These are phyloP conservation scores for Nasonia giraulti DNA, from an alignment of 1,140 invertebrate genomes.

Conservation along the genomic window DNA sequence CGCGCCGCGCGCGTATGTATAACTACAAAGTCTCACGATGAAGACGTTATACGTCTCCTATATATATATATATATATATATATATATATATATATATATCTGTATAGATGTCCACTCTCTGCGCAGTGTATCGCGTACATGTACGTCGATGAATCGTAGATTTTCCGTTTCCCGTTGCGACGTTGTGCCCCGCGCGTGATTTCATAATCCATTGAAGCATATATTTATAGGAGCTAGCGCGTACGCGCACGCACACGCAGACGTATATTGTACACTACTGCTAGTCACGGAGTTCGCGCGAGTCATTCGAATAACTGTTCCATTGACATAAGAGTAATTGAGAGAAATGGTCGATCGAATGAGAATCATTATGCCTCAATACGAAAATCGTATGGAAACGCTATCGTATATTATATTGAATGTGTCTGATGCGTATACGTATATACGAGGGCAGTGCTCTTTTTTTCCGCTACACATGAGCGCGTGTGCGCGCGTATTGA, in stretches of 20 bases:
- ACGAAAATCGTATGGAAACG: constrained; percentile 5
- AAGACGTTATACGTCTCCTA: too few species aligned
- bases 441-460: neutral
- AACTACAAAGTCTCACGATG: too few species aligned
- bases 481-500: neutral
- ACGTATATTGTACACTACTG: neutral
- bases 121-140: too few species aligned
- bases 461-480: neutral
- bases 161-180: constrained; percentile 34
- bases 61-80: too few species aligned
- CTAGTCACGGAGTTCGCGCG: constrained; percentile 3
- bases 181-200: neutral
- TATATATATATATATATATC: too few species aligned
- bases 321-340: constrained; percentile 36
- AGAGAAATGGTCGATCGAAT: neutral
- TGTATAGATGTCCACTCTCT: too few species aligned
- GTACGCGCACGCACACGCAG: neutral
- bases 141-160: constrained; percentile 24
- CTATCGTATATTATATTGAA: neutral
- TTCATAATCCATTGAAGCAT: constrained; percentile 31
- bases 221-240: too few species aligned
- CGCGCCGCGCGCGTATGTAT: too few species aligned
- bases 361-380: neutral
- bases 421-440: neutral
- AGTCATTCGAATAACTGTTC: constrained; percentile 35